Base-by-base conservation (phyloP, 1,140 invertebrate genomes). In the Asbolus verrucosus region DNA sequence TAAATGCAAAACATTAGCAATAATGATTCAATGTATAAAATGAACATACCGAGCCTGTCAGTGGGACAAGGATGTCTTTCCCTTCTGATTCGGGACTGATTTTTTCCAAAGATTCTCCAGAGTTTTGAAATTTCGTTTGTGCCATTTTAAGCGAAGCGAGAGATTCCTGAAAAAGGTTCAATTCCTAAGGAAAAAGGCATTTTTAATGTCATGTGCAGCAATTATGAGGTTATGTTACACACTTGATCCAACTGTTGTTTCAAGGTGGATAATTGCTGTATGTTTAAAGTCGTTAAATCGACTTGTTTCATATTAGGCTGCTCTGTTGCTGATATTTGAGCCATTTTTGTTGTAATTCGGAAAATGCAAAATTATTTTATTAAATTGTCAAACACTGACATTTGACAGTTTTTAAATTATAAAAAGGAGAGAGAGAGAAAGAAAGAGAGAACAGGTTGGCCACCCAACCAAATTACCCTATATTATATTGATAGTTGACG, bases 201-300 rank as follows among this genome's bases (percentile, higher is more conserved):
- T 63, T 36, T 31, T 1, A 16, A 9, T 9, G 13, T 30, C 62
- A 65, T 43, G 30, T 62, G 59, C 18, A 36, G 31, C 24, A 8
- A 41, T 59, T 70, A n/a, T n/a, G 62, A 75, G 62, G 43, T 72
- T 77, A 78, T 18, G 62, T 27, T 62, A 78, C 81, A 83, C 84
- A 93, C 91, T 82, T 93, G 88, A 80, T 96, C 94, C 60, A 96
- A 84, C 85, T 95, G 93, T 73, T 94, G 90, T 81, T 94, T 94
- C 8, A 96, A 82, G 75, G 92, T 86, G 71, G 89, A 88, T 74
- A 96, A 85, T 81, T 94, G 92, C 69, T 87, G 88, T n/a, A 94
- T 78, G 81, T 85, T 90, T 73, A 95, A 83, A 75, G 91, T 92
- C 6, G 87, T 88, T 70, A 94, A 83, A 83, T 94, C 92, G 68